These are phyloP conservation scores for Diorhabda elongata DNA, from an alignment of 1,140 invertebrate genomes.

Conservation along the genomic window DNA sequence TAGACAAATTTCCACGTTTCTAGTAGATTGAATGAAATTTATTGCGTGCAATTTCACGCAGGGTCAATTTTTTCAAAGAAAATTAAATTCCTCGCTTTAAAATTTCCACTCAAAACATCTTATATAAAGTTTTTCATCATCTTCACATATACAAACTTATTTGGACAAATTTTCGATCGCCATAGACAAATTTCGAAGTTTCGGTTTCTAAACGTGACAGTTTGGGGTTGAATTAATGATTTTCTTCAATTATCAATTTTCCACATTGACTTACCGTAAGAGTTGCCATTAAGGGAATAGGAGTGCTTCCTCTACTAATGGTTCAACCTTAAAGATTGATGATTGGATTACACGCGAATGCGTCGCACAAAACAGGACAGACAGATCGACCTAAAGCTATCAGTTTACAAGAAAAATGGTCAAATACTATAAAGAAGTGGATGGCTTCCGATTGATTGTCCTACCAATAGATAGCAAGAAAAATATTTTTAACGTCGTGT, in stretches of 20 bases:
- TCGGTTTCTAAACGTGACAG: slow-evolving; percentile 14
- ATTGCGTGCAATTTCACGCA: no score
- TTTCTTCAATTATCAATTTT: slow-evolving; percentile 34
- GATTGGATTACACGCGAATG: slow-evolving; percentile 37
- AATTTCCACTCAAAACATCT: background rate
- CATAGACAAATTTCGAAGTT: background rate
- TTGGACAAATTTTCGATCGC: slow-evolving; percentile 1
- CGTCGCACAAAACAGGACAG: slow-evolving; percentile 22
- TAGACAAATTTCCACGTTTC: no score
- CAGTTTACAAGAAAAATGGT: slow-evolving; percentile 15
- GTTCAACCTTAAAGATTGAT: slow-evolving; percentile 35
- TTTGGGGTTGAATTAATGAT: slow-evolving; percentile 19
- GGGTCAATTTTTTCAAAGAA: no score
- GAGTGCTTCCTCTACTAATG: slow-evolving; percentile 35
- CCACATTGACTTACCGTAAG: slow-evolving; percentile 33
- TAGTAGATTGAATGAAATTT: no score
- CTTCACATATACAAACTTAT: background rate
- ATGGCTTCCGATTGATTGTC: background rate
- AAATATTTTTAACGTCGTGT: no score
- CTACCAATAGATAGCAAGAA: background rate
- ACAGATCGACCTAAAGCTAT: slow-evolving; percentile 13
- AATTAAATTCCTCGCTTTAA: no score
- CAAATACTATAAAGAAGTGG: slow-evolving; percentile 11
- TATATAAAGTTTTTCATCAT: background rate
- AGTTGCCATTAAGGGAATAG: slow-evolving; percentile 32